Conservation (phyloP, 2,797 vertebrate genomes). For the Neosilurus hyrtlii region DNA sequence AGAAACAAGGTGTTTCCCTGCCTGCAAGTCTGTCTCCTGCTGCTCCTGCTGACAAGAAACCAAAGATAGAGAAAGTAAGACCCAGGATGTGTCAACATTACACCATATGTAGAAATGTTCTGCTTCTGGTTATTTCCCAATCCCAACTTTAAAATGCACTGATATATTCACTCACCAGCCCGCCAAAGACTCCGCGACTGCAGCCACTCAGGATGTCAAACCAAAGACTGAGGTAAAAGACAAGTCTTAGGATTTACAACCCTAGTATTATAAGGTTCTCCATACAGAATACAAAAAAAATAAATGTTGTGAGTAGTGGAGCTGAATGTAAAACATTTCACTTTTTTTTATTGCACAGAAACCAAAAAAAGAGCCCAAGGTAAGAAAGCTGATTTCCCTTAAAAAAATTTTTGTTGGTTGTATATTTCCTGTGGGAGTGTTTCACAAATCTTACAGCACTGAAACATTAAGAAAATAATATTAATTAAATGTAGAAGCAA, state of each 20-base stretch:
- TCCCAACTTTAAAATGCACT: not conserved
- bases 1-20: slow-evolving; percentile 51
- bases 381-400: slow-evolving; percentile 2
- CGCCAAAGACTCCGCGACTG: slow-evolving; percentile 22
- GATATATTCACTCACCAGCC: slow-evolving; percentile 12
- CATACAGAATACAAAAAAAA: no score
- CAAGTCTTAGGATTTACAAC: not conserved
- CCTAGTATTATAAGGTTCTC: no score
- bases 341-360: slow-evolving; percentile 13
- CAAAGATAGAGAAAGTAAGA: slow-evolving; percentile 59
- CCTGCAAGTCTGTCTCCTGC: slow-evolving; percentile 49
- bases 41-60: slow-evolving; percentile 68
- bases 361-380: slow-evolving; percentile 39
- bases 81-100: not conserved
- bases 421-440: not conserved
- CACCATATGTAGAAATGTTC: not conserved
- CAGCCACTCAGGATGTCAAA: slow-evolving; percentile 47
- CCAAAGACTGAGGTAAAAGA: slow-evolving; percentile 60
- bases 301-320: not conserved
- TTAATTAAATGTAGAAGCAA: not conserved
- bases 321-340: not conserved
- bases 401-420: no score
- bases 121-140: not conserved
- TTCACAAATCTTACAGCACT: not conserved
- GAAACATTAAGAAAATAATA: not conserved